Base-by-base conservation (phyloP, 1,140 invertebrate species). In the Polypedilum vanderplanki region DNA sequence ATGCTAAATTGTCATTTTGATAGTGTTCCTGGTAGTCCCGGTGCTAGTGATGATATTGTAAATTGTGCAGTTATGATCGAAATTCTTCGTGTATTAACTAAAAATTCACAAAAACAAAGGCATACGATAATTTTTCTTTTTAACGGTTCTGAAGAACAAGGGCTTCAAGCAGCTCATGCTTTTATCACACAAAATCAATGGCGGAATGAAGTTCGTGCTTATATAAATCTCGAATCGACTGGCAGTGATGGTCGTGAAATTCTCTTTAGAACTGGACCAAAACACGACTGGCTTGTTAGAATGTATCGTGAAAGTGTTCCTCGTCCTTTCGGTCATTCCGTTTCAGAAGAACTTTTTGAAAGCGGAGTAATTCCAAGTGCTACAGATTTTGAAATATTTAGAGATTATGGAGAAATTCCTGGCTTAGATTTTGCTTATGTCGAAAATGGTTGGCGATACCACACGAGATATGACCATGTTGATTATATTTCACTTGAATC, bases 1-100 rank as follows among this genome's bases (percentile, higher is more conserved):
- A 84, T 98, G 74, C 87, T 98, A 75, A 98, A 98, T 85, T 97
- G 95, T 82, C 96, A 98, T 85, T 97, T 91, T 84, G 96, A 98
- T 84, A 90, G 92, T 74, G 93, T 96, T 78, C 85, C 90, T 15
- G 92, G 91, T 78, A 96, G 94, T 79, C 85, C 86, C n/a, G 93
- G 93, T 80, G 94, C 91, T 8, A 95, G 93, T 78, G 95, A 98
- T 85, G 94, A 97, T 87, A 91, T 90, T 76, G 93, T 94, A 41
- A 95, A 93, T 78, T 98, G 96, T 33, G 92, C 91, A 9, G 90
- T 96, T 64, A 94, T 97, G 93, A 83, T 98, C 78, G 96, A 98
- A 85, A 87, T 93, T 73, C 82, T 97, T 77, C 85, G 93, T 76
- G 90, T 94, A 41, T 85, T 98, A 77, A 85, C 85, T 79, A 87